Evolutionary conservation across 2,888 invertebrate species (phyloP).

Genomic region (Hololepta plana): DNA sequence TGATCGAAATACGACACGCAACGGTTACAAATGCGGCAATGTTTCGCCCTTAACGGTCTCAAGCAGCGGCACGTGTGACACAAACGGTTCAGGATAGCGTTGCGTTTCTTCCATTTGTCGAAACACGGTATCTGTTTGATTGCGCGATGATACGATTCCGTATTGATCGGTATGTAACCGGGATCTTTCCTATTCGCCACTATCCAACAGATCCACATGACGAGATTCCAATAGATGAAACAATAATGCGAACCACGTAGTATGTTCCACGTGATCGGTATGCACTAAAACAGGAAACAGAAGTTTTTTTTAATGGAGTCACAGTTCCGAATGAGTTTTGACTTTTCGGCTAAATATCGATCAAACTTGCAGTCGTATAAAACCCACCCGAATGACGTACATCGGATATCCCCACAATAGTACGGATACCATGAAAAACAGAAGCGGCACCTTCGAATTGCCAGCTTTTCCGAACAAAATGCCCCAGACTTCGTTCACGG

Average conservation of each 20-base stretch:
- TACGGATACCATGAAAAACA: slow-evolving; percentile 72
- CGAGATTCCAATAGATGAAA: slow-evolving; percentile 76
- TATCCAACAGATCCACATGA: slow-evolving; percentile 89
- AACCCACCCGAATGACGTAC: slow-evolving; percentile 65
- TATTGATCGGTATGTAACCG: slow-evolving; percentile 75
- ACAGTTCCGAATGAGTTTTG: neutral
- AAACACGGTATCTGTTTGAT: slow-evolving; percentile 86
- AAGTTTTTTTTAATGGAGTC: slow-evolving; percentile 2
- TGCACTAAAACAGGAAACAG: slow-evolving; percentile 37
- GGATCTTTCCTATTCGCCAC: slow-evolving; percentile 80
- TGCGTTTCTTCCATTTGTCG: slow-evolving; percentile 81
- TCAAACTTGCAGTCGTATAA: too few relatives aligned
- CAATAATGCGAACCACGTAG: slow-evolving; percentile 73
- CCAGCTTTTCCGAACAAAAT: slow-evolving; percentile 80
- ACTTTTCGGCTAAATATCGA: too few relatives aligned
- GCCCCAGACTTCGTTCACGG: slow-evolving; percentile 75
- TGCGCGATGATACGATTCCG: slow-evolving; percentile 76
- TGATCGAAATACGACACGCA: slow-evolving; percentile 77
- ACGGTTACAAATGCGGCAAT: slow-evolving; percentile 74
- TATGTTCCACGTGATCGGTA: slow-evolving; percentile 81
- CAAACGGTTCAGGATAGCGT: slow-evolving; percentile 58
- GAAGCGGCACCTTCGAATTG: slow-evolving; percentile 72
- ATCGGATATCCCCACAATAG: slow-evolving; percentile 86
- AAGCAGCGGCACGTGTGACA: slow-evolving; percentile 83
- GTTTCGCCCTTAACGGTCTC: slow-evolving; percentile 74